A percentile compares a stretch with the other conserved stretches of the same genome.
phyloP scores from a whole-genome alignment of 2,888 invertebrate genomes.

The Trissolcus brochymenae region DNA sequence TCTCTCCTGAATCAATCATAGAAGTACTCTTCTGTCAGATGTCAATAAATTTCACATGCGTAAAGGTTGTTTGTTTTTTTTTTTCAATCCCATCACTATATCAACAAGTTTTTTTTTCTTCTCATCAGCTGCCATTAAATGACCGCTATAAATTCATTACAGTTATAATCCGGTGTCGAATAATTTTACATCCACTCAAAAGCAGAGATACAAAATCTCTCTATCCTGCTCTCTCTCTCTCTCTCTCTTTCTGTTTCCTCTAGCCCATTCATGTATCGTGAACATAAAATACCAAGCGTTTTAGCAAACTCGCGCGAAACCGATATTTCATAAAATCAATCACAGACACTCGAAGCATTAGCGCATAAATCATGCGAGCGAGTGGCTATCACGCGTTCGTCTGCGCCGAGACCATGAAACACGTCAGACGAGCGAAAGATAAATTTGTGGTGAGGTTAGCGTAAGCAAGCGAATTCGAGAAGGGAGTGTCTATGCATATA shows the following conservation, averaged over 20 bases:
- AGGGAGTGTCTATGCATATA: slow-evolving; percentile 59
- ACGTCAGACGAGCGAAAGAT: slow-evolving; percentile 58
- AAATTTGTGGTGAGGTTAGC: slow-evolving; percentile 56
- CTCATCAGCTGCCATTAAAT: slow-evolving; percentile 10
- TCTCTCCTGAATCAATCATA: too few relatives aligned
- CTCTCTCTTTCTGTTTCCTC: not conserved
- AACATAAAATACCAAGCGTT: slow-evolving; percentile 40
- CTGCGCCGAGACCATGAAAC: slow-evolving; percentile 55
- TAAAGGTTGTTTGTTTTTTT: too few relatives aligned
- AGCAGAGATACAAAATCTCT: not conserved
- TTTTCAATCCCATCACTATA: not conserved
- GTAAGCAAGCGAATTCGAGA: slow-evolving; percentile 39
- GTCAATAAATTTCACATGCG: slow-evolving; percentile 16
- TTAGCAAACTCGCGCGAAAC: slow-evolving; percentile 49
- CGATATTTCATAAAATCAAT: slow-evolving; percentile 58
- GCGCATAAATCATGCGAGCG: slow-evolving; percentile 60
- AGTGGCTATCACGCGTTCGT: slow-evolving; percentile 57
- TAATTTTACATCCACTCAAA: not conserved
- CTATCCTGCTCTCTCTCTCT: not conserved
- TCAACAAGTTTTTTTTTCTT: not conserved
- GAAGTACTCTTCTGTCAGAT: slow-evolving; percentile 9
- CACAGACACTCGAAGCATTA: slow-evolving; percentile 57
- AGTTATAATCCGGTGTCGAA: not conserved
- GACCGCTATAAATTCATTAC: slow-evolving; percentile 36
- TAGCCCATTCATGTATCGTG: slow-evolving; percentile 9